phyloP scores from a whole-genome alignment of 1,140 invertebrate genomes.

The Oreohelix idahoensis region DNA sequence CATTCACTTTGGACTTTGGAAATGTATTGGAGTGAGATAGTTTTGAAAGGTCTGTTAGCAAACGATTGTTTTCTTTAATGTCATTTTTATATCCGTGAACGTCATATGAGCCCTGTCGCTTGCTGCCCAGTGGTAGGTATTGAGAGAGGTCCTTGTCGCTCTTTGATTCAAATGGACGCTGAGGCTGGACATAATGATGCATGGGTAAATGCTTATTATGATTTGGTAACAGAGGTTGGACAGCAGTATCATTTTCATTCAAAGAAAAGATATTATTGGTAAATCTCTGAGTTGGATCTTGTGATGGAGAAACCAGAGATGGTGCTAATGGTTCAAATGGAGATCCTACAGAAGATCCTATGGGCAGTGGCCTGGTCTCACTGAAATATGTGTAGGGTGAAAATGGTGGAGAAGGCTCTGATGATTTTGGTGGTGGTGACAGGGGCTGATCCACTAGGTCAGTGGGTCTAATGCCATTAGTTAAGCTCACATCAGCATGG shows the following conservation, averaged over 20 bases:
- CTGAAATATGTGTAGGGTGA: not conserved
- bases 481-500: not conserved
- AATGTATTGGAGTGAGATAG: slow-evolving; percentile 14
- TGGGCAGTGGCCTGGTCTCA: not conserved
- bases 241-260: slow-evolving; percentile 3
- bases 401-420: not conserved
- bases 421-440: not conserved
- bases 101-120: not conserved
- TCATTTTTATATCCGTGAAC: not conserved
- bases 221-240: too few species aligned
- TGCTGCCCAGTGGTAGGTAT: not conserved
- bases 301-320: not conserved
- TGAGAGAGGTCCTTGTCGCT: not conserved
- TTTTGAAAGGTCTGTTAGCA: not conserved
- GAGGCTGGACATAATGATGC: not conserved
- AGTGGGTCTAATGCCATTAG: not conserved
- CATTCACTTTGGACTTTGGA: slow-evolving; percentile 1
- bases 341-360: not conserved
- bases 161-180: slow-evolving; percentile 3
- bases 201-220: not conserved
- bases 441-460: not conserved
- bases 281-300: too few species aligned
- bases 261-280: not conserved
- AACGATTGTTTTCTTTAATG: not conserved
- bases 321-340: not conserved